phyloP scores from a whole-genome alignment of 2,797 vertebrate species.

The Darevskia mixta region DNA sequence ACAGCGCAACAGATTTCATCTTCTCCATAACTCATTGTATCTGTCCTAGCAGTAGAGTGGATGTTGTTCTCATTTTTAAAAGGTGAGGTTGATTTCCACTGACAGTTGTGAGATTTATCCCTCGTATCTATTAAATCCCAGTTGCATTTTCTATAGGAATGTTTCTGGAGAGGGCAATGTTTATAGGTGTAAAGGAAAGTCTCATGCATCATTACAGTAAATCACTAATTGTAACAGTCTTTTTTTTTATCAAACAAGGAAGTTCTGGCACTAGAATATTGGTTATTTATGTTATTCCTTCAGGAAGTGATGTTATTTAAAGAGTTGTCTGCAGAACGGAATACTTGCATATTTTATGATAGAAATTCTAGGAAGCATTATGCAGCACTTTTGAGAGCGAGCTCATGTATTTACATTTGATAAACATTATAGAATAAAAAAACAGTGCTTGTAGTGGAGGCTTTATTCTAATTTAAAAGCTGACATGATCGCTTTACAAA shows the following conservation, averaged over 20 bases:
- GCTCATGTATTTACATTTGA: neutral
- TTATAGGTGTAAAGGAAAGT: neutral
- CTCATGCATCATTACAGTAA: conserved; percentile 12
- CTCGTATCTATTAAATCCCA: conserved; percentile 1
- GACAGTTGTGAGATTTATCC: conserved; percentile 22
- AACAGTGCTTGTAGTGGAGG: conserved; percentile 14
- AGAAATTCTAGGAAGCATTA: neutral
- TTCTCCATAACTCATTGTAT: conserved; percentile 27
- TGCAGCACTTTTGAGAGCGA: conserved; percentile 17
- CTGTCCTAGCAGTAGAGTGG: neutral
- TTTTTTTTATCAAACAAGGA: conserved; percentile 37
- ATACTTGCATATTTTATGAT: conserved; percentile 24
- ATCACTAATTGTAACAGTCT: conserved; percentile 34
- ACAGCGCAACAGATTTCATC: neutral
- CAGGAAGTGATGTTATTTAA: conserved; percentile 32
- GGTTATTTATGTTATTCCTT: conserved; percentile 47
- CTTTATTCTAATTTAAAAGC: conserved; percentile 25
- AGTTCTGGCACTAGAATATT: conserved; percentile 11
- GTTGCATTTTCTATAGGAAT: conserved; percentile 11
- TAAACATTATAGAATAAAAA: conserved; percentile 47
- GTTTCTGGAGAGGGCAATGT: conserved; percentile 21
- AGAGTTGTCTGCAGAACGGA: neutral
- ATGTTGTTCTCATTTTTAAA: conserved; percentile 30
- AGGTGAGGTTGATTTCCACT: neutral
- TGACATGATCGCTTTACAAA: neutral